phyloP scores from a whole-genome alignment of 2,888 invertebrate genomes.

The Eueremaeus valkanovi region DNA sequence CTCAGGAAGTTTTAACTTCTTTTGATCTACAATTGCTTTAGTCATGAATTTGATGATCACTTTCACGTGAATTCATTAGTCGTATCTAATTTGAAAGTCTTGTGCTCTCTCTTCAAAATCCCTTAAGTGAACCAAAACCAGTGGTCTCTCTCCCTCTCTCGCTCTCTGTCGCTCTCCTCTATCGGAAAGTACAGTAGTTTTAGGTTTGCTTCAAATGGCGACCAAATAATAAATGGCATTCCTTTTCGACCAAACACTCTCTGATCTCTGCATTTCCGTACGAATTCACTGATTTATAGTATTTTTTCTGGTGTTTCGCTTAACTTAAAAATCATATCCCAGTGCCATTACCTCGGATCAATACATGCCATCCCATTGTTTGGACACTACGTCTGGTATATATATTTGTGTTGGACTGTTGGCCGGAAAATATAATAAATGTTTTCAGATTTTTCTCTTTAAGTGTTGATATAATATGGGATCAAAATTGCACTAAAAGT shows the following conservation, averaged over 20 bases:
- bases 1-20: conserved; percentile 36
- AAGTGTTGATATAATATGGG: background rate
- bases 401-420: background rate
- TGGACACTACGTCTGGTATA: background rate
- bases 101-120: conserved; percentile 25
- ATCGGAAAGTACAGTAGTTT: background rate
- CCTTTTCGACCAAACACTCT: conserved; percentile 11
- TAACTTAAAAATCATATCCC: conserved; percentile 23
- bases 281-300: conserved; percentile 28
- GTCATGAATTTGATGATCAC: conserved; percentile 37
- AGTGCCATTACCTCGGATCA: background rate
- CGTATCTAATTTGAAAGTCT: conserved; percentile 37
- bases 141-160: background rate
- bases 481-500: conserved; percentile 4
- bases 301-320: conserved; percentile 7
- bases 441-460: background rate
- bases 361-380: conserved; percentile 11
- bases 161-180: conserved; percentile 17
- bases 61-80: conserved; percentile 38
- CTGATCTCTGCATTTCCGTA: conserved; percentile 35
- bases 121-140: conserved; percentile 32
- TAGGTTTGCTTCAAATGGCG: background rate
- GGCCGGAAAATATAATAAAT: background rate
- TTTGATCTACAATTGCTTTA: conserved; percentile 30
- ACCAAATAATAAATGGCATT: conserved; percentile 25